These are phyloP conservation scores for Phrynocephalus guinanensis DNA, from an alignment of 2,797 vertebrate species.

Conservation along the genomic window DNA sequence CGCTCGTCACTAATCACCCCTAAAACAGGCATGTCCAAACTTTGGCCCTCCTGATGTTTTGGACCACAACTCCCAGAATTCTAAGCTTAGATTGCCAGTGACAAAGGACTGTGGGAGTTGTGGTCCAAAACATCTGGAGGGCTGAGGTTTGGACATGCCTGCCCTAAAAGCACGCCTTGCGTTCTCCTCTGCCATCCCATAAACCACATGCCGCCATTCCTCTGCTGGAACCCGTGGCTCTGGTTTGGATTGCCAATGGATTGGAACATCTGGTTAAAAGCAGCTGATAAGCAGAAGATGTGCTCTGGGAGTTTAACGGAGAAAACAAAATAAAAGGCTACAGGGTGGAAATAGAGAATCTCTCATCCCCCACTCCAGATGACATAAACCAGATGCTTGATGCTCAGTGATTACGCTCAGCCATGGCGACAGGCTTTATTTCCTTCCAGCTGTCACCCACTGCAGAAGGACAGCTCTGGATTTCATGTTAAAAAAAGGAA, in stretches of 20 bases:
- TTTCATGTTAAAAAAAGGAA: slow-evolving; percentile 6
- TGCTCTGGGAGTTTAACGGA: slow-evolving; percentile 1
- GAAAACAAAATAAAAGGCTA: slow-evolving; percentile 15
- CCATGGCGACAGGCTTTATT: slow-evolving; percentile 53
- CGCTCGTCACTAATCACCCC: slow-evolving; percentile 36
- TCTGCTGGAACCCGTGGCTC: not conserved
- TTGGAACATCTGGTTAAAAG: slow-evolving; percentile 44
- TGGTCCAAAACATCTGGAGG: too few species aligned
- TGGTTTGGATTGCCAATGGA: not conserved
- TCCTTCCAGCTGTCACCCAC: slow-evolving; percentile 58
- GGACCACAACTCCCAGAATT: too few species aligned
- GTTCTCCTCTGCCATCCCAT: not conserved
- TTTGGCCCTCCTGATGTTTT: too few species aligned
- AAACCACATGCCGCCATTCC: too few species aligned
- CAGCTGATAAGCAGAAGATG: slow-evolving; percentile 38
- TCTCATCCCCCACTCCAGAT: slow-evolving; percentile 15
- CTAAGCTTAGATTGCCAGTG: too few species aligned
- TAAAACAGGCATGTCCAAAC: not conserved
- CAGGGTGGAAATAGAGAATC: slow-evolving; percentile 34
- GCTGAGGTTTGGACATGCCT: too few species aligned
- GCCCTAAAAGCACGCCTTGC: not conserved
- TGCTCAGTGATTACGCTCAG: slow-evolving; percentile 39
- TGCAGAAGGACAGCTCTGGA: slow-evolving; percentile 14
- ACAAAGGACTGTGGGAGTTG: too few species aligned
- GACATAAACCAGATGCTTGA: slow-evolving; percentile 58